A percentile compares a stretch with the other conserved stretches of the same genome.
Conservation (phyloP, 2,888 invertebrate genomes). For the Drosophila mimetica region DNA sequence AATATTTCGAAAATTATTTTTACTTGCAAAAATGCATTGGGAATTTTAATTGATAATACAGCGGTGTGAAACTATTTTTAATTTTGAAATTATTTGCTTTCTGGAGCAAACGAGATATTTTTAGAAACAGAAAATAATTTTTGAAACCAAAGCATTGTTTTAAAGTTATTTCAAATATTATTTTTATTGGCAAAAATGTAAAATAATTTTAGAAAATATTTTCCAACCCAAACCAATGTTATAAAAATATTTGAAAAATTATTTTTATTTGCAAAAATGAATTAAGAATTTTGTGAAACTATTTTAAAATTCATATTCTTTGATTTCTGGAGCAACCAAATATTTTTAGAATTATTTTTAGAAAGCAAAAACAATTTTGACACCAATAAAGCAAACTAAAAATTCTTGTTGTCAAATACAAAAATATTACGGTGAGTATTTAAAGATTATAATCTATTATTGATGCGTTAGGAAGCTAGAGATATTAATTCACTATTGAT, state of each 20-base stretch:
- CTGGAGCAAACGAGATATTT: slow-evolving; percentile 2
- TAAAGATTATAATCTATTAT: neutral
- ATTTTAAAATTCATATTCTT: neutral
- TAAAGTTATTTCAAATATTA: too few relatives aligned
- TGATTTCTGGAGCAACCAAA: slow-evolving; percentile 2
- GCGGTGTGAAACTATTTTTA: neutral
- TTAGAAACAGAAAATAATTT: neutral
- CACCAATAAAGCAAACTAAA: neutral
- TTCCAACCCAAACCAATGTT: neutral
- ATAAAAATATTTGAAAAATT: neutral
- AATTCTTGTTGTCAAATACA: too few relatives aligned
- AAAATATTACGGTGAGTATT: too few relatives aligned
- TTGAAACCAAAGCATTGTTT: too few relatives aligned
- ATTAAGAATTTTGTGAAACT: neutral
- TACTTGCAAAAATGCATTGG: neutral
- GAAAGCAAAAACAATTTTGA: too few relatives aligned
- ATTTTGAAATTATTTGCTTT: neutral
- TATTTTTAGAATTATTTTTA: neutral
- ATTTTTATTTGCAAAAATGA: neutral
- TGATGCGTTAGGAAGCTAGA: too few relatives aligned
- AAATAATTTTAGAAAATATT: too few relatives aligned
- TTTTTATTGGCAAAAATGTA: too few relatives aligned
- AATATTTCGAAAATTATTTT: neutral
- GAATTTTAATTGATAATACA: slow-evolving; percentile 1
- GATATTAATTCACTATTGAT: neutral